Base-by-base conservation (phyloP, 30 jellyfish, hydroid and myxozoan species). In the Phacellophora camtschatica region DNA sequence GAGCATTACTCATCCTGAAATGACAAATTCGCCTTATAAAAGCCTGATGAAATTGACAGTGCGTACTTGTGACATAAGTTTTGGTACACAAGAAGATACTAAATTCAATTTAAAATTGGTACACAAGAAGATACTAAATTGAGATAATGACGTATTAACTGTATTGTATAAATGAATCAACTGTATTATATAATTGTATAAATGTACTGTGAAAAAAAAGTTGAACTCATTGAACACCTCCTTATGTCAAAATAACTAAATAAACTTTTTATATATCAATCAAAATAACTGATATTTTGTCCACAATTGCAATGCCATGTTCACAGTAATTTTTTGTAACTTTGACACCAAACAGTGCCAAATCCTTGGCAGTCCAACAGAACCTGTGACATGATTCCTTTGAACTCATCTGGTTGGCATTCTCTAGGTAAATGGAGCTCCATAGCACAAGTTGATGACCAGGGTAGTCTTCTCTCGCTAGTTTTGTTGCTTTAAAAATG, bases 341-440 rank as follows among this genome's bases (percentile, higher is more conserved):
- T 13, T n/a, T n/a, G n/a, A n/a, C 7, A 7, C 13, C 51, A 39
- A 5, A 39, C 51, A 39, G 13, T 39, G 51, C 51, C 51, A 39
- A 39, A 39, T 39, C 51, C 51, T 39, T 39, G 51, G 51, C 51
- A 39, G 51, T 39, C 51, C 51, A 39, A 39, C 51, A 39, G 51
- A 39, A 13, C 51, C 51, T 39, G 51, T 39, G 51, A 39, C 51
- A 39, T 39, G 11, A 39, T 39, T 39, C 51, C 51, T 39, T 39
- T 39, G 79, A 65, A 65, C 30, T 46, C 79, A 11, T 65, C 79
- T 31, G 79, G 79, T 65, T 32, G 61, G 61, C 79, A 65, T 65
- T 61, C 61, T 18, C 32, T 46, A 61, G 61, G 79, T 65, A 65
- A 65, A 65, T 65, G 79, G 61, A 65, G 79, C 59, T 65, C 79